Evolutionary conservation across 2,888 invertebrate genomes (phyloP).

Genomic region (Dryococelus australis): DNA sequence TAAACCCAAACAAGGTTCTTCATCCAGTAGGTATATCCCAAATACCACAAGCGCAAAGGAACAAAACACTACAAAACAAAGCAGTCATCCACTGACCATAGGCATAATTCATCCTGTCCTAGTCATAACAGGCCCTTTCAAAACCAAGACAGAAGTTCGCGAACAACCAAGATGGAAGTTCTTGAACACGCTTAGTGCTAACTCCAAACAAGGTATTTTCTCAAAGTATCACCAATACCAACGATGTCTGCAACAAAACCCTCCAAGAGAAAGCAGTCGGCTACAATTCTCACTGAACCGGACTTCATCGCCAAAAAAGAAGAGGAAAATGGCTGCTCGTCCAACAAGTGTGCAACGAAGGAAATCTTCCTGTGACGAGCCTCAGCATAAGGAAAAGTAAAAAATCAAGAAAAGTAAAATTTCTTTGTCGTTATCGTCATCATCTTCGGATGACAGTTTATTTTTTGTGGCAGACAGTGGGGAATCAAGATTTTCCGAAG

Average conservation of each 20-base stretch:
- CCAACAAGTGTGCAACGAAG: too few relatives aligned
- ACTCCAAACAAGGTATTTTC: slow-evolving; percentile 20
- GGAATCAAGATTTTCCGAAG: too few relatives aligned
- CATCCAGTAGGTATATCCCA: too few relatives aligned
- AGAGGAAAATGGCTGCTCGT: not conserved
- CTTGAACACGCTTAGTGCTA: not conserved
- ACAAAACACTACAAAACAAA: too few relatives aligned
- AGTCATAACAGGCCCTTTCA: too few relatives aligned
- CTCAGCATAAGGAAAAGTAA: not conserved
- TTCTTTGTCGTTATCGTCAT: too few relatives aligned
- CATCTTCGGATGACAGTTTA: slow-evolving; percentile 19
- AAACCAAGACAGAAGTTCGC: too few relatives aligned
- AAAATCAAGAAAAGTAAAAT: not conserved
- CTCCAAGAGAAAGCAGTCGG: not conserved
- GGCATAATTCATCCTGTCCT: too few relatives aligned
- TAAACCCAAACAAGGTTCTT: too few relatives aligned
- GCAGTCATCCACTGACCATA: too few relatives aligned
- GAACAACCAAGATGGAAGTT: not conserved
- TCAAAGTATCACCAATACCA: slow-evolving; percentile 19
- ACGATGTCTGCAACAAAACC: not conserved
- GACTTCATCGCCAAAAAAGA: not conserved
- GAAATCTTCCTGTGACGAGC: not conserved
- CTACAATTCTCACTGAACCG: not conserved
- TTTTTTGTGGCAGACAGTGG: not conserved
- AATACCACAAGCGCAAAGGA: not conserved